A percentile compares a stretch with the other conserved stretches of the same genome.
Conservation (phyloP, 2,797 vertebrate species). For the Sebastes kiyomatsui region DNA sequence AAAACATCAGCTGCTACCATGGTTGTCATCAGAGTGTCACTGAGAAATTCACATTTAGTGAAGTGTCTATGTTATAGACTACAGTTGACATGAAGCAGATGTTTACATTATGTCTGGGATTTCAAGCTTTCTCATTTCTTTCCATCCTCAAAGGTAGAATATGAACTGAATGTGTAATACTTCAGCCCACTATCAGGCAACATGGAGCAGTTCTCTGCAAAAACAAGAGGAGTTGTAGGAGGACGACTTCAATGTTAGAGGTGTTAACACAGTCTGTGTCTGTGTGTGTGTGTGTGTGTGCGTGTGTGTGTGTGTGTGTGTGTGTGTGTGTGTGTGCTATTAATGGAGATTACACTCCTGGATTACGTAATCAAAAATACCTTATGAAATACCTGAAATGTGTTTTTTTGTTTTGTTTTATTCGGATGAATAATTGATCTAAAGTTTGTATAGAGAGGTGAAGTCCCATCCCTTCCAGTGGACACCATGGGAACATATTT, state of each 20-base stretch:
- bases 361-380: background rate
- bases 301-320: too few species aligned
- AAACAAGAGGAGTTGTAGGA: background rate
- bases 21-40: slow-evolving; percentile 2
- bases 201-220: background rate
- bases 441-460: too few species aligned
- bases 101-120: slow-evolving; percentile 65
- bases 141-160: slow-evolving; percentile 11
- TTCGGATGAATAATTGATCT: too few species aligned
- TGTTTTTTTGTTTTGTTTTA: background rate
- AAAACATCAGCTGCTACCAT: background rate
- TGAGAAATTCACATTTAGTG: slow-evolving; percentile 1
- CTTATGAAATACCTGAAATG: background rate
- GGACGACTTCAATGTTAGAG: slow-evolving; percentile 14
- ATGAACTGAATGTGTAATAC: slow-evolving; percentile 1
- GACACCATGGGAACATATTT: too few species aligned
- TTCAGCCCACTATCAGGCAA: background rate
- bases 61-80: slow-evolving; percentile 27
- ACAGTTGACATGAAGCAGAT: slow-evolving; percentile 46
- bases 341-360: background rate
- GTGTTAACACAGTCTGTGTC: background rate
- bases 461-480: too few species aligned
- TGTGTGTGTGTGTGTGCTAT: background rate
- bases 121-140: slow-evolving; percentile 31
- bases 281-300: too few species aligned